These are phyloP conservation scores for Drosophila rhopaloa DNA, from an alignment of 1,140 invertebrate genomes.

Conservation along the genomic window DNA sequence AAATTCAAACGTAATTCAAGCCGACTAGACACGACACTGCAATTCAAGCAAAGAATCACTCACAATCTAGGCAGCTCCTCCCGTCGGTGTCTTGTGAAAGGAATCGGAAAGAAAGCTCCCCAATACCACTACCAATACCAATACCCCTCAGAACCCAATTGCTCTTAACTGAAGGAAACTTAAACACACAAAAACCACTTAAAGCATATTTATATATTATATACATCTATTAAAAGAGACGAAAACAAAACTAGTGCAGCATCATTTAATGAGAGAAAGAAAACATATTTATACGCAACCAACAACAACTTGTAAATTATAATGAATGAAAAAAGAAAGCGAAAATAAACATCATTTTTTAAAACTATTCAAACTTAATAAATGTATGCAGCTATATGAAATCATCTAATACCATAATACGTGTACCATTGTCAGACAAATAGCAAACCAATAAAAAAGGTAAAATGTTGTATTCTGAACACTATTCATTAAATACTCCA, in stretches of 20 bases:
- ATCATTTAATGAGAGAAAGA: constrained; percentile 66
- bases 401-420: constrained; percentile 39
- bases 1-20: constrained; percentile 66
- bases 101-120: constrained; percentile 23
- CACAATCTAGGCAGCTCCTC: constrained; percentile 55
- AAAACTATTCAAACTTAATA: constrained; percentile 51
- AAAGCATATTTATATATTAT: constrained; percentile 55
- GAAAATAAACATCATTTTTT: constrained; percentile 63
- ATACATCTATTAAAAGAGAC: constrained; percentile 55
- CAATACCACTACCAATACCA: constrained; percentile 8
- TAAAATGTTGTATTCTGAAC: background rate
- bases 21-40: constrained; percentile 21
- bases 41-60: constrained; percentile 30
- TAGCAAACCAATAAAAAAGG: background rate
- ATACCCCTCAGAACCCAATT: constrained; percentile 37
- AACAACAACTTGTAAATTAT: constrained; percentile 75
- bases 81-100: constrained; percentile 31
- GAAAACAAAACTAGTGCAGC: constrained; percentile 68
- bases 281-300: constrained; percentile 69
- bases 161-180: constrained; percentile 62
- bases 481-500: background rate
- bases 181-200: constrained; percentile 44
- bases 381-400: constrained; percentile 41
- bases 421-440: constrained; percentile 33
- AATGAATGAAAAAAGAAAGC: constrained; percentile 57